phyloP scores from a whole-genome alignment of 30 jellyfish, hydroid and myxozoan species.

The Cassiopea andromeda region DNA sequence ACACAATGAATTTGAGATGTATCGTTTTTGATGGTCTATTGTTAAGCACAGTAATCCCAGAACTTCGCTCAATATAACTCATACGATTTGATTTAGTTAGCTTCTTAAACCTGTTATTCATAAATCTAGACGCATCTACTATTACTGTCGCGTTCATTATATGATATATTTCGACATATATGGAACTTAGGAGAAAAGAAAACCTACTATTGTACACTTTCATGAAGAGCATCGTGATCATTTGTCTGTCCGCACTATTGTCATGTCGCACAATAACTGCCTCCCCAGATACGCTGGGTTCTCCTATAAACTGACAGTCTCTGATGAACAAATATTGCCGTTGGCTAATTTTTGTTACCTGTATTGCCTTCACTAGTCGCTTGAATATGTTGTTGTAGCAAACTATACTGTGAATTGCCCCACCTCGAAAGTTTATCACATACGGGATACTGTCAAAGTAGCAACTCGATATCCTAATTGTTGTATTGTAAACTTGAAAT shows the following conservation, averaged over 20 bases:
- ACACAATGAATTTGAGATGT: background rate
- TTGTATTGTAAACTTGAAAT: background rate
- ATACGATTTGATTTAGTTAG: background rate
- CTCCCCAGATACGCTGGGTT: background rate
- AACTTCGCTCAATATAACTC: background rate
- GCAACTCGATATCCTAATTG: background rate
- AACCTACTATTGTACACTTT: background rate
- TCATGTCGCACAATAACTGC: background rate
- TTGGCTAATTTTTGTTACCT: background rate
- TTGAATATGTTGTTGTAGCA: background rate
- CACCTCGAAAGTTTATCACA: background rate
- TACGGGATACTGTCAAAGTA: background rate
- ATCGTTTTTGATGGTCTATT: background rate
- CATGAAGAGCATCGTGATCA: background rate
- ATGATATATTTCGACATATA: background rate
- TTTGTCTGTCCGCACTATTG: background rate
- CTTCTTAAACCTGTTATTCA: background rate
- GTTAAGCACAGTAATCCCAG: background rate
- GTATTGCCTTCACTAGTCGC: background rate
- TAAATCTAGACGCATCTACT: background rate
- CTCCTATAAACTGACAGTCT: constrained; percentile 1
- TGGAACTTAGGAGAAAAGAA: background rate
- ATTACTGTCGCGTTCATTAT: background rate
- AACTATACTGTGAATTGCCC: background rate
- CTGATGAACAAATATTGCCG: background rate